Base-by-base conservation (phyloP, 2,113 vertebrate species). In the Sylvia atricapilla region DNA sequence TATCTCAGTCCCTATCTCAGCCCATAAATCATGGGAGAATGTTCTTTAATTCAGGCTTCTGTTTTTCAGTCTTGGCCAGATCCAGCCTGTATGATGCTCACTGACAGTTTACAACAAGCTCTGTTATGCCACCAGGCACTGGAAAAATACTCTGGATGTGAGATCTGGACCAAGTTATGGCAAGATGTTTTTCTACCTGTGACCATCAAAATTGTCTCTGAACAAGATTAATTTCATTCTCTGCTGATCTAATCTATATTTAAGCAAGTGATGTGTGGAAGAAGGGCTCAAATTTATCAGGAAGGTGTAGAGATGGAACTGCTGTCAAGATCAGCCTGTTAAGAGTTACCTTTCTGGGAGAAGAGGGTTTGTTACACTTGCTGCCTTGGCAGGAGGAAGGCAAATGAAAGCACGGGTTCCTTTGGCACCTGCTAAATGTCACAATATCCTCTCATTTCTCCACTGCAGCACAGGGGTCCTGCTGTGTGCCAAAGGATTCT, bases 371-470 rank as follows among this genome's bases (percentile, higher is more conserved):
- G 39, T 94, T 83, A 16, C 22, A 1, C 30, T 87, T 74, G 28
- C 56, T 94, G 87, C 43, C 63, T 77, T 80, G 68, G 75, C 81
- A 84, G 64, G 46, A 69, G 64, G 52, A 80, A 83, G 68, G 68
- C 55, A 74, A 68, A 89, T 8, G 62, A 56, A 80, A 84, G 53
- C 53, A 59, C 8, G 12, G 12, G 21, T 83, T 87, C 43, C 53
- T 86, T 68, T 91, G 81, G 68, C 80, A 76, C 52, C 76, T 87
- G 73, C 69, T 89, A 83, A 80, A 84, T 69, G 63, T 80, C 87
- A 86, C 72, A 83, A 76, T 43, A 55, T 43, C 58, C 80, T 63
- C 6, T 63, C 6, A 23, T 68, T 72, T 47, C 46, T 77, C 27
- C 13, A 58, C 43, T 0, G 0, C 41, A 33, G 53, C 3, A 0